Evolutionary conservation across 1,140 invertebrate genomes (phyloP), one percentile per base, ranked within the genome.

Genomic region (Monomorium pharaonis): DNA sequence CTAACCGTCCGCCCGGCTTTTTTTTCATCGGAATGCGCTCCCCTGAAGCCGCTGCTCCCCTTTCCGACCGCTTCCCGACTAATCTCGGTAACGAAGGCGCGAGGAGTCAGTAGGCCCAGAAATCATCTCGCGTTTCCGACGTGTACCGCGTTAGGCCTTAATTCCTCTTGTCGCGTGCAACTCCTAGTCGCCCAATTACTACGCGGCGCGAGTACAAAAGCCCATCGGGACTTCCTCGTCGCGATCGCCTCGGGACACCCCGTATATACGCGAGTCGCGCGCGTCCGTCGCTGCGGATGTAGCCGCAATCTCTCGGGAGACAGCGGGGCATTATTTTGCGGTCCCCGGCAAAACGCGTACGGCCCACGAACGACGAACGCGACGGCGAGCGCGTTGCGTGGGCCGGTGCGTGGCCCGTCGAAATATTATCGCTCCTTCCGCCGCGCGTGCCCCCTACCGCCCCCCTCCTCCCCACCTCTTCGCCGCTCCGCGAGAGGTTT

Each of bases 311-410:
- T 89, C 89, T 90, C 85, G 84, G 81, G 65, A 89, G 88, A 90
- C 78, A 80, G n/a, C 80, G 67, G 63, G 88, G 42, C 89, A 90
- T 90, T 90, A 90, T 85, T 90, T 90, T 90, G 89, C 75, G 88
- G 88, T 62, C 12, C 72, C 58, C 6, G 85, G n/a, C n/a, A n/a
- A n/a, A n/a, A n/a, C n/a, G n/a, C n/a, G n/a, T n/a, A n/a, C 65
- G 65, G 77, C 85, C 84, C 84, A 63, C 87, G 65, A 69, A 30
- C 78, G 56, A 60, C 56, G 56, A 16, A 51, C 37, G 74, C 88
- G 63, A 80, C 51, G 44, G 60, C 44, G 44, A 18, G 76, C 33
- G 21, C 74, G 51, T 65, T 54, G 88, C 85, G 89, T 90, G 89
- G 89, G 89, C 62, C 58, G n/a, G n/a, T n/a, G n/a, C n/a, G 89